Conservation (phyloP, 2,797 vertebrate genomes). For the Heliangelus exortis region DNA sequence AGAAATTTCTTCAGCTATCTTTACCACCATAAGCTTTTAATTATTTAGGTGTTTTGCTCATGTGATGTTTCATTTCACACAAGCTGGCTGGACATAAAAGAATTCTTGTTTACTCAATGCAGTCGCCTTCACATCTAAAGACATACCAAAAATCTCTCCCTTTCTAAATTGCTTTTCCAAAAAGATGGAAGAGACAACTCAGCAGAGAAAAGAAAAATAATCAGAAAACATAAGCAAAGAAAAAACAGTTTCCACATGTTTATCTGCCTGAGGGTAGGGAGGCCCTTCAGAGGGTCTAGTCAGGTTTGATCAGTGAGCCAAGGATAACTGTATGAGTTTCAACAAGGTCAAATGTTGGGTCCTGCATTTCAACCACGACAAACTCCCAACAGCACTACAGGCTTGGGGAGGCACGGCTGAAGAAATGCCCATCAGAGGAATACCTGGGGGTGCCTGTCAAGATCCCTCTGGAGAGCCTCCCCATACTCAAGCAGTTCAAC, state of each 20-base stretch:
- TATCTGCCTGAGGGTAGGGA: too few relatives aligned
- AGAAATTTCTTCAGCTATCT: neutral
- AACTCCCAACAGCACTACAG: too few relatives aligned
- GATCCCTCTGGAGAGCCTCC: too few relatives aligned
- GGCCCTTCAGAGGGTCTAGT: too few relatives aligned
- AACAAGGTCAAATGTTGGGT: too few relatives aligned
- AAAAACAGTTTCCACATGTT: neutral
- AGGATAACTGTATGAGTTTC: too few relatives aligned
- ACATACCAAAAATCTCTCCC: neutral
- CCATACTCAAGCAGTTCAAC: too few relatives aligned
- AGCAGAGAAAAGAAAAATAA: neutral
- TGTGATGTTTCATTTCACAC: neutral
- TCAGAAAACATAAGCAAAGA: neutral
- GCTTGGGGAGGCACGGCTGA: too few relatives aligned
- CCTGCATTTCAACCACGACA: too few relatives aligned
- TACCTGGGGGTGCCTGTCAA: too few relatives aligned
- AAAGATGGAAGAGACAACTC: neutral
- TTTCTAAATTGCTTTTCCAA: neutral
- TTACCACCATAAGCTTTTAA: neutral
- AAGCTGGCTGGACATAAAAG: neutral
- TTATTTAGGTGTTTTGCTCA: neutral
- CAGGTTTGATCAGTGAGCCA: too few relatives aligned
- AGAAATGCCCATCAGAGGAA: too few relatives aligned
- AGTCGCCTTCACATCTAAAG: neutral
- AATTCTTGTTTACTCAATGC: accelerated